Evolutionary conservation across 2,797 vertebrate genomes (phyloP).

Genomic region (Diplodus sargus): DNA sequence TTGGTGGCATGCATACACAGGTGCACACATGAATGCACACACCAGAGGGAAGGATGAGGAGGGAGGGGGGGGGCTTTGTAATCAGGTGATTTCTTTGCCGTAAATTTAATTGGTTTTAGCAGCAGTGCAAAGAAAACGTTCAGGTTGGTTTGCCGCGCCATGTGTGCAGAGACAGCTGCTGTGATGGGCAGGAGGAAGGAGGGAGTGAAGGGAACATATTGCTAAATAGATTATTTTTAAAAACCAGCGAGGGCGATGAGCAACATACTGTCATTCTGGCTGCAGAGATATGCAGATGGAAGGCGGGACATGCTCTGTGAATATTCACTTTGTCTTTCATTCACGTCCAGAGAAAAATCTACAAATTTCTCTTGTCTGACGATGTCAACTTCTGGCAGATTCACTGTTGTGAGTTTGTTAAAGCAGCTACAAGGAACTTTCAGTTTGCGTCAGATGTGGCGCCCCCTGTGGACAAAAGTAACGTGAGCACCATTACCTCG

Average conservation of each 20-base stretch:
- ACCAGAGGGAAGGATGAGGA: conserved; percentile 44
- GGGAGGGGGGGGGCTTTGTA: conserved; percentile 64
- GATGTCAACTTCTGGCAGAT: neutral
- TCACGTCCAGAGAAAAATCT: neutral
- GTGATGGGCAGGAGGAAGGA: conserved; percentile 60
- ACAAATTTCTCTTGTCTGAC: conserved; percentile 7
- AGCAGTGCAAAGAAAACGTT: conserved; percentile 79
- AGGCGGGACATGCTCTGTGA: conserved; percentile 24
- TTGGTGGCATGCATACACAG: conserved; percentile 64
- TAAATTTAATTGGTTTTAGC: conserved; percentile 83
- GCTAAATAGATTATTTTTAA: conserved; percentile 73
- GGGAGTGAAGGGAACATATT: conserved; percentile 66
- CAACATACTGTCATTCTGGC: conserved; percentile 69
- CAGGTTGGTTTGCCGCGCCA: conserved; percentile 77
- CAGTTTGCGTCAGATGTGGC: too few relatives aligned
- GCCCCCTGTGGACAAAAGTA: too few relatives aligned
- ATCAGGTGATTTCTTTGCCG: conserved; percentile 77
- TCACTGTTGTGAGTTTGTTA: neutral
- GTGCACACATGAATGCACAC: conserved; percentile 71
- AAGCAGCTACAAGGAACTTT: too few relatives aligned
- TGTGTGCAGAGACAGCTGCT: conserved; percentile 78
- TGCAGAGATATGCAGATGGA: conserved; percentile 56
- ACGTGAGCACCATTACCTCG: too few relatives aligned
- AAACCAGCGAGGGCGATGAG: conserved; percentile 69
- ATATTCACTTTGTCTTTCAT: conserved; percentile 32